These are phyloP conservation scores for Corythornis vintsioides DNA, from an alignment of 2,113 vertebrate species.

Conservation along the genomic window DNA sequence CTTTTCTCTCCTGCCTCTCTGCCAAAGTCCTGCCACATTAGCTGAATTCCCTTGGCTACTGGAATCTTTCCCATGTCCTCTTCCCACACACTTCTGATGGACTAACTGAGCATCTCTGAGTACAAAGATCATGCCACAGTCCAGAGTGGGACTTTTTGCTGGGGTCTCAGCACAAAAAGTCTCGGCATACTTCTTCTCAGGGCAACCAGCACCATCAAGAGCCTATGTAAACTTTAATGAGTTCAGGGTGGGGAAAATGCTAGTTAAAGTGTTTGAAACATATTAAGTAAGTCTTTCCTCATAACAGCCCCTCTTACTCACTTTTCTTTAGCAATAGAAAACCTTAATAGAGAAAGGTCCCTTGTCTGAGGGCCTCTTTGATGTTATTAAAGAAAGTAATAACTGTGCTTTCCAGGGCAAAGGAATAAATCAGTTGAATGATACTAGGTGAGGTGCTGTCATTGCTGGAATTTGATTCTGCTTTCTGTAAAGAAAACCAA, in stretches of 20 bases:
- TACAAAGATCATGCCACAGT: not conserved
- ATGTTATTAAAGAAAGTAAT: not conserved
- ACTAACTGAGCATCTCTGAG: not conserved
- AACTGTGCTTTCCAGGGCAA: not conserved
- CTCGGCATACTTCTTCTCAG: not conserved
- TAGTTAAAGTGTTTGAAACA: not conserved
- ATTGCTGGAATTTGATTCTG: constrained; percentile 24
- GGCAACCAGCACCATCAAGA: not conserved
- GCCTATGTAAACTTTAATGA: not conserved
- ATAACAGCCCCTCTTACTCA: not conserved
- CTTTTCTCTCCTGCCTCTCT: not conserved
- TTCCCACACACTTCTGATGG: not conserved
- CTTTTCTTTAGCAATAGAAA: not conserved
- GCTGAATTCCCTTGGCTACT: not conserved
- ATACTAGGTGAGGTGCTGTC: not conserved
- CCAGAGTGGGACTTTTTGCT: not conserved
- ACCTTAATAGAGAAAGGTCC: not conserved
- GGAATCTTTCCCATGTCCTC: not conserved
- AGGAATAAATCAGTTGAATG: constrained; percentile 49
- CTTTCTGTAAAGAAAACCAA: constrained; percentile 34
- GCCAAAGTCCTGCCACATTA: not conserved
- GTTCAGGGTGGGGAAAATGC: not conserved
- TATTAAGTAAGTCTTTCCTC: not conserved
- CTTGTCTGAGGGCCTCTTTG: not conserved
- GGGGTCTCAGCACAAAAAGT: not conserved